phyloP scores from a whole-genome alignment of 1,140 invertebrate genomes.

The Trinorchestia longiramus region DNA sequence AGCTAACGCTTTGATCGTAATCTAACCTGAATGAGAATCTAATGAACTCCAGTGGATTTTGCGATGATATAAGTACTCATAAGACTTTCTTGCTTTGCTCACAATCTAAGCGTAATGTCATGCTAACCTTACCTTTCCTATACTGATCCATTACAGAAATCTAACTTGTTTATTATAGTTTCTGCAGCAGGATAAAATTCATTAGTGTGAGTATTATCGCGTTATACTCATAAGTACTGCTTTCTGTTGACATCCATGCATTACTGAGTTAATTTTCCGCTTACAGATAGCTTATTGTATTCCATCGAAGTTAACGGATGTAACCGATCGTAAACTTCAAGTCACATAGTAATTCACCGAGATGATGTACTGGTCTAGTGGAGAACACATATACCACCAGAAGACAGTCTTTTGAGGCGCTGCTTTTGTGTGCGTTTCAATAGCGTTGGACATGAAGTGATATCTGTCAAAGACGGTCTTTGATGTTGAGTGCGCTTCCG shows the following conservation, averaged over 20 bases:
- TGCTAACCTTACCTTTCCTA: neutral
- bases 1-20: neutral
- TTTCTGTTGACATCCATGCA: neutral
- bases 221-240: neutral
- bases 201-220: neutral
- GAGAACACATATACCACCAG: neutral
- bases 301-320: neutral
- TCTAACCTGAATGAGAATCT: constrained; percentile 7
- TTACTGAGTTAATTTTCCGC: neutral
- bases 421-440: constrained; percentile 19
- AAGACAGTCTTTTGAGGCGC: constrained; percentile 24
- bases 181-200: neutral
- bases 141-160: neutral
- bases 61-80: neutral
- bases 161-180: neutral
- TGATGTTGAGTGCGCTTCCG: constrained; percentile 38
- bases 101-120: neutral
- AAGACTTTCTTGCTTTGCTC: neutral
- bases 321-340: neutral
- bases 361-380: neutral
- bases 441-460: constrained; percentile 33
- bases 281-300: neutral
- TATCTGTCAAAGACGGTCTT: neutral
- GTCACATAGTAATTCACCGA: neutral
- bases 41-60: constrained; percentile 5